These are phyloP conservation scores for Danaus melanippus DNA, from an alignment of 1,140 invertebrate species.

Conservation along the genomic window DNA sequence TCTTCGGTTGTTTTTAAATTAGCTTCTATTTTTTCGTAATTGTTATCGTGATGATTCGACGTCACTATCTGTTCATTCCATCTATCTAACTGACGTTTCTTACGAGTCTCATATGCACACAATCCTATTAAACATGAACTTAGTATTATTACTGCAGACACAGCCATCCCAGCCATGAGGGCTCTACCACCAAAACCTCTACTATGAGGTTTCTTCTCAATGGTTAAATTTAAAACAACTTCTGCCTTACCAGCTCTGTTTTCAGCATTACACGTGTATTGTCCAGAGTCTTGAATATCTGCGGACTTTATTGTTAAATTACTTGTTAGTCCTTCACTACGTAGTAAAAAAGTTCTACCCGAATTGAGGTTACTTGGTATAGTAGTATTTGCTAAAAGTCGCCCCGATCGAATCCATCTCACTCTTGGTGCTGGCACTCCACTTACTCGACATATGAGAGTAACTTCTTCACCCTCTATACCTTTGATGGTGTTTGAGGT, in stretches of 20 bases:
- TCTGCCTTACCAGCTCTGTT: slow-evolving; percentile 83
- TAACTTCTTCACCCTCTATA: slow-evolving; percentile 81
- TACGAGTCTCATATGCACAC: slow-evolving; percentile 61
- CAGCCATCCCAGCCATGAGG: slow-evolving; percentile 73
- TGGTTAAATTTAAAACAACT: slow-evolving; percentile 78
- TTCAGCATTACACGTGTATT: slow-evolving; percentile 82
- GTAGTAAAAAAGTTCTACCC: slow-evolving; percentile 57
- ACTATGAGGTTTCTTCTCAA: slow-evolving; percentile 75
- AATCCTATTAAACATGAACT: slow-evolving; percentile 62
- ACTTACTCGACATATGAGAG: slow-evolving; percentile 79
- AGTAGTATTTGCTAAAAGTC: slow-evolving; percentile 55
- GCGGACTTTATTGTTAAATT: slow-evolving; percentile 81
- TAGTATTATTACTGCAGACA: slow-evolving; percentile 63
- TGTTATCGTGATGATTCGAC: slow-evolving; percentile 74
- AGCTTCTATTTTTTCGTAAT: slow-evolving; percentile 84
- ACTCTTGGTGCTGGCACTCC: slow-evolving; percentile 78
- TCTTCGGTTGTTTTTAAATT: slow-evolving; percentile 72
- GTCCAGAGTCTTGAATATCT: slow-evolving; percentile 80
- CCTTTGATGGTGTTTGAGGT: slow-evolving; percentile 73
- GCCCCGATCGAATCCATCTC: slow-evolving; percentile 74
- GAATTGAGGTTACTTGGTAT: slow-evolving; percentile 66
- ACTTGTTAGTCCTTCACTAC: slow-evolving; percentile 70
- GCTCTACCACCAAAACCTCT: slow-evolving; percentile 75
- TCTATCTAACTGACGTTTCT: slow-evolving; percentile 63
- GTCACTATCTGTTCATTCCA: slow-evolving; percentile 74